Conservation (phyloP, 2,888 invertebrate species). For the Sycophila texana region DNA sequence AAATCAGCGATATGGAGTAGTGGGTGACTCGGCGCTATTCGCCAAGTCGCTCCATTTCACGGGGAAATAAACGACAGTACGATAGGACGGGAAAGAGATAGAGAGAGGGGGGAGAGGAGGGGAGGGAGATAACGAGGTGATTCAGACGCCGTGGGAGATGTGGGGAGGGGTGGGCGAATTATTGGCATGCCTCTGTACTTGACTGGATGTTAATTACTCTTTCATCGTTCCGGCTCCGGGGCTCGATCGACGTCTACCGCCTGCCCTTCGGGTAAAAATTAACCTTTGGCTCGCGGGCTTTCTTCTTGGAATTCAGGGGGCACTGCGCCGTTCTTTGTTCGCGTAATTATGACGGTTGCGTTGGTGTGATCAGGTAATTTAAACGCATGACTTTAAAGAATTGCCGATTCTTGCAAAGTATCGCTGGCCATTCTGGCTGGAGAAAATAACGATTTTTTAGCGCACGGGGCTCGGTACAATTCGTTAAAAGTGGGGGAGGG, state of each 20-base stretch:
- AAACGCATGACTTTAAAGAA: slow-evolving; percentile 74
- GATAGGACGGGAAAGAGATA: background rate
- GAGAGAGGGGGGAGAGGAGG: slow-evolving; percentile 2
- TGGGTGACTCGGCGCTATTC: slow-evolving; percentile 14
- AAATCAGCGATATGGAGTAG: slow-evolving; percentile 24
- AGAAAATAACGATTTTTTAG: too few relatives aligned
- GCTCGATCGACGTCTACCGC: background rate
- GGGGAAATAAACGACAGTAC: background rate
- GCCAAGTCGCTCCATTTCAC: slow-evolving; percentile 49
- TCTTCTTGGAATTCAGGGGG: background rate
- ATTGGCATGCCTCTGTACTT: slow-evolving; percentile 20
- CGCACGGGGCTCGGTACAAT: too few relatives aligned
- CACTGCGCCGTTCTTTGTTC: slow-evolving; percentile 15
- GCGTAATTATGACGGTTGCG: slow-evolving; percentile 70
- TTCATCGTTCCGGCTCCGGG: background rate
- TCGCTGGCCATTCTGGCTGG: too few relatives aligned
- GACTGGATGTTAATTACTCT: slow-evolving; percentile 39
- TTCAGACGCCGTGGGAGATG: background rate
- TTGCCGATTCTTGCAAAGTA: too few relatives aligned
- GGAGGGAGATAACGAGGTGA: slow-evolving; percentile 17
- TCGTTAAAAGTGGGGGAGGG: too few relatives aligned
- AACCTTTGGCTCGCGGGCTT: too few relatives aligned
- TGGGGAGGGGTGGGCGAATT: slow-evolving; percentile 27
- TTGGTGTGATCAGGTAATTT: slow-evolving; percentile 74
- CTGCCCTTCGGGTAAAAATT: slow-evolving; percentile 12